A percentile compares a stretch with the other conserved stretches of the same genome.
Evolutionary conservation across 2,888 invertebrate genomes (phyloP).

Genomic region (Campoletis raptor): DNA sequence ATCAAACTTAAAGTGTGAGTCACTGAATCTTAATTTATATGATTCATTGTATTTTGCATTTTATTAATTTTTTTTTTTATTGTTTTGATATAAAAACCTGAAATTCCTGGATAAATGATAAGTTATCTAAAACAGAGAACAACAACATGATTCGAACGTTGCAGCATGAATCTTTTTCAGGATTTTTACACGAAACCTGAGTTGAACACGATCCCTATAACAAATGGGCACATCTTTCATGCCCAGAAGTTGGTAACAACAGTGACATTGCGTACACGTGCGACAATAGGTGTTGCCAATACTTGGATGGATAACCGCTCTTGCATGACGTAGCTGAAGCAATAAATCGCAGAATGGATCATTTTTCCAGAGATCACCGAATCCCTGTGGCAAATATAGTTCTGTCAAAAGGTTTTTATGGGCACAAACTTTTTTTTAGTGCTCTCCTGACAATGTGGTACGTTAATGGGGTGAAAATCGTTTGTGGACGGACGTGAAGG

Average conservation of each 20-base stretch:
- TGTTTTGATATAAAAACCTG: background rate
- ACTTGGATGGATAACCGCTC: slow-evolving; percentile 43
- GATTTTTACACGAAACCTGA: slow-evolving; percentile 8
- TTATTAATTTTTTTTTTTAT: background rate
- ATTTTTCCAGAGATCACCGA: slow-evolving; percentile 24
- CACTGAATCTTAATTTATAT: background rate
- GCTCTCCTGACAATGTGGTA: slow-evolving; percentile 2
- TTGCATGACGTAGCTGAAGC: background rate
- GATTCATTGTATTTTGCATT: background rate
- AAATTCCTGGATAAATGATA: background rate
- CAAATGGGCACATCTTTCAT: slow-evolving; percentile 41
- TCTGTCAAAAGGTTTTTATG: background rate
- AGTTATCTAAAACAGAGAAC: slow-evolving; percentile 6
- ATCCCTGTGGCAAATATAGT: slow-evolving; percentile 17
- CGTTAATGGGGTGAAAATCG: slow-evolving; percentile 27
- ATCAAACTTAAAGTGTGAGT: background rate
- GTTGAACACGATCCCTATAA: slow-evolving; percentile 20
- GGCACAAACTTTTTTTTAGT: slow-evolving; percentile 1
- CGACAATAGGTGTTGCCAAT: slow-evolving; percentile 31
- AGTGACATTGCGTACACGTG: slow-evolving; percentile 24
- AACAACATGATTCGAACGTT: background rate
- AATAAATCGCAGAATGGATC: slow-evolving; percentile 16
- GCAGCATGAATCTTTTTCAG: slow-evolving; percentile 18
- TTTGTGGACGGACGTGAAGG: background rate
- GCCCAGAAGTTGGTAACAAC: slow-evolving; percentile 29